Conservation (phyloP, 2,113 vertebrate species). For the Cololabis saira region DNA sequence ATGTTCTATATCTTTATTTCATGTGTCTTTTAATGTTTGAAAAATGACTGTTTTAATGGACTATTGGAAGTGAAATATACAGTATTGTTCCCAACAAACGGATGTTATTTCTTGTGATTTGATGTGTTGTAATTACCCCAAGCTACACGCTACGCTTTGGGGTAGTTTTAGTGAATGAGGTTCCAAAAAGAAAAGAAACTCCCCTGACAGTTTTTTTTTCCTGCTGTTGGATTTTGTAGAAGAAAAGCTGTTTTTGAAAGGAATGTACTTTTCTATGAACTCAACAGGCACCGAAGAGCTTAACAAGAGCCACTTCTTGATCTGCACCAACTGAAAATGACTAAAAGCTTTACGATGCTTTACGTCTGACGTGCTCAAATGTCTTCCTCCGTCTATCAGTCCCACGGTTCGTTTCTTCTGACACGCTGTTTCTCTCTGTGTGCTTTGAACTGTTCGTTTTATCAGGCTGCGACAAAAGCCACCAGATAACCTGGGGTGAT, state of each 20-base stretch:
- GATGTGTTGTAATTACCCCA: too few relatives aligned
- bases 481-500: conserved; percentile 60
- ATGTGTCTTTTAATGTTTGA: too few relatives aligned
- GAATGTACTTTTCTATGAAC: conserved; percentile 4
- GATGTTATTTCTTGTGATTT: too few relatives aligned
- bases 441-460: conserved; percentile 49
- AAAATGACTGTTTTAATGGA: too few relatives aligned
- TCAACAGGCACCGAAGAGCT: conserved; percentile 17
- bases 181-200: too few relatives aligned
- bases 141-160: background rate
- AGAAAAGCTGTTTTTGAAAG: too few relatives aligned
- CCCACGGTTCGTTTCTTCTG: conserved; percentile 20
- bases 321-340: conserved; percentile 28
- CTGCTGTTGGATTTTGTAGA: background rate
- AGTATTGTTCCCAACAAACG: too few relatives aligned
- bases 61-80: too few relatives aligned
- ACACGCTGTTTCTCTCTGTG: conserved; percentile 15
- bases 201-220: background rate
- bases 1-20: too few relatives aligned
- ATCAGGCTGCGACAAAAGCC: conserved; percentile 62
- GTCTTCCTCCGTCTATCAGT: conserved; percentile 33
- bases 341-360: conserved; percentile 20
- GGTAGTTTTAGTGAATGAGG: background rate
- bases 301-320: conserved; percentile 31
- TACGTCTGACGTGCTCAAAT: conserved; percentile 12